These are phyloP conservation scores for Fragum sueziense DNA, from an alignment of 2,888 invertebrate species.

Conservation along the genomic window DNA sequence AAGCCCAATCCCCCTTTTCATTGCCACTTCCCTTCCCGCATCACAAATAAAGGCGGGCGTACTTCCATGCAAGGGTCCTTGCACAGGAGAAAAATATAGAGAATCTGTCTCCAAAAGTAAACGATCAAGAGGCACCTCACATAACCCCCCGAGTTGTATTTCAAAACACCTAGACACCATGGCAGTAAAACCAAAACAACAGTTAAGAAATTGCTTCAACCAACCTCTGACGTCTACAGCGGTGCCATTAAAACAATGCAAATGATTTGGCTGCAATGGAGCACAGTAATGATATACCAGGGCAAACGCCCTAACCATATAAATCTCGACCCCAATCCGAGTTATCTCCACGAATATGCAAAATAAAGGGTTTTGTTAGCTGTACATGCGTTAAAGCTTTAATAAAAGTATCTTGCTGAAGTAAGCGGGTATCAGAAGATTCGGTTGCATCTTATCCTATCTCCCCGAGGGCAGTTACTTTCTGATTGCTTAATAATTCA, in stretches of 20 bases:
- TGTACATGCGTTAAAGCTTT: background rate
- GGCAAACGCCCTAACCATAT: background rate
- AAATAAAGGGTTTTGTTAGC: background rate
- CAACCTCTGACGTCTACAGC: background rate
- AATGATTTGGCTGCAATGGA: background rate
- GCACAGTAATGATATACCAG: background rate
- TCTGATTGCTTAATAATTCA: background rate
- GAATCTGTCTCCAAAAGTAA: constrained; percentile 5
- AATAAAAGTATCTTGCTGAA: background rate
- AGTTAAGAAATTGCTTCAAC: background rate
- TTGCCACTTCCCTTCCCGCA: background rate
- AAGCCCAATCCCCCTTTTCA: background rate
- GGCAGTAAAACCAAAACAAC: constrained; percentile 1
- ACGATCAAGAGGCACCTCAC: background rate
- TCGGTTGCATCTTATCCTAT: background rate
- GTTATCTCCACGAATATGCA: background rate
- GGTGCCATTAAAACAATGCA: constrained; percentile 1
- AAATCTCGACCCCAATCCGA: background rate
- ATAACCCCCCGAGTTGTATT: background rate
- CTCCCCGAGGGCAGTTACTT: background rate
- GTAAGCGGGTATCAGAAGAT: background rate
- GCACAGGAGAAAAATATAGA: background rate
- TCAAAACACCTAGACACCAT: background rate
- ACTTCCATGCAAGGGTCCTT: background rate
- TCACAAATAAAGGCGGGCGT: background rate